phyloP scores from a whole-genome alignment of 2,888 invertebrate genomes.

The Spicauda simplicius region DNA sequence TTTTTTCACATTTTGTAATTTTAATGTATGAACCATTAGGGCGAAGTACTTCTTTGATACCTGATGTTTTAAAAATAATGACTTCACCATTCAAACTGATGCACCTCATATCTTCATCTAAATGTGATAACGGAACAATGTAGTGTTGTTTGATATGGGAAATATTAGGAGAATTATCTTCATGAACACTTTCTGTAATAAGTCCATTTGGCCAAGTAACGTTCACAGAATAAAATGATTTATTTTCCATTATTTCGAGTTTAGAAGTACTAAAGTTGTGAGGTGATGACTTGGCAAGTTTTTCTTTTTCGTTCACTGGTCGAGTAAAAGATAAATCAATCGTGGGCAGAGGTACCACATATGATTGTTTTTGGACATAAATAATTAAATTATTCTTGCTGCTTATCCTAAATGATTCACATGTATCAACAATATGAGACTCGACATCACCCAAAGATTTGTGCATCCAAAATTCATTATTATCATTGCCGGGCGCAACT shows the following conservation, averaged over 20 bases:
- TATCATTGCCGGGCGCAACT: conserved; percentile 62
- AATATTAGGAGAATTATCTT: conserved; percentile 59
- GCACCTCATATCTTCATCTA: conserved; percentile 70
- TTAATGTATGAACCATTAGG: conserved; percentile 67
- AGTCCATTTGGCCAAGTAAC: conserved; percentile 78
- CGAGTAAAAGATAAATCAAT: conserved; percentile 37
- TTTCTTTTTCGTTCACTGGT: conserved; percentile 19
- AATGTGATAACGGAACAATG: conserved; percentile 44
- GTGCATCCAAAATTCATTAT: conserved; percentile 72
- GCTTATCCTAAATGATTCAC: conserved; percentile 70
- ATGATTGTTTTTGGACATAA: conserved; percentile 65
- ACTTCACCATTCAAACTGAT: conserved; percentile 74
- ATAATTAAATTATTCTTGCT: conserved; percentile 67
- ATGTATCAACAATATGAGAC: conserved; percentile 51
- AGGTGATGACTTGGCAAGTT: conserved; percentile 20
- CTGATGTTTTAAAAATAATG: conserved; percentile 63
- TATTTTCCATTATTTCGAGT: conserved; percentile 49
- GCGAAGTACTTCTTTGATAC: conserved; percentile 62
- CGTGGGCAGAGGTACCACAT: conserved; percentile 47
- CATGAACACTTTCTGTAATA: conserved; percentile 69
- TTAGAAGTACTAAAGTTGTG: conserved; percentile 41
- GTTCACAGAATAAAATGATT: conserved; percentile 61
- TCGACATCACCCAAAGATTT: conserved; percentile 61
- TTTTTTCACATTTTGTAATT: conserved; percentile 63
- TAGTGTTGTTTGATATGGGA: conserved; percentile 73